A percentile compares a stretch with the other conserved stretches of the same genome.
phyloP scores from a whole-genome alignment of 2,113 vertebrate genomes.

The Caranx ignobilis region DNA sequence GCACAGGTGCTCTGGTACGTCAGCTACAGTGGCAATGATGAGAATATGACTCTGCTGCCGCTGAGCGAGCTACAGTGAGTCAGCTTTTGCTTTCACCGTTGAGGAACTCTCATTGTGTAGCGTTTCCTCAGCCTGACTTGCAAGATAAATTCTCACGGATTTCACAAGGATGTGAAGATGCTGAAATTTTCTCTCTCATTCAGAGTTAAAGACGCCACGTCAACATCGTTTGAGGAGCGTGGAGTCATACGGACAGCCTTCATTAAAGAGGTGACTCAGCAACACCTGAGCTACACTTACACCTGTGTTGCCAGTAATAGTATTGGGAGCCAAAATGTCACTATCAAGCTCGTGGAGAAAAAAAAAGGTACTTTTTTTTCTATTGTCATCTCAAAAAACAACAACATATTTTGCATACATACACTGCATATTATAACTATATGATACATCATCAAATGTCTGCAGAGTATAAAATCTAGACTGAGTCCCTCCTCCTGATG shows the following conservation, averaged over 20 bases:
- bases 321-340: constrained; percentile 78
- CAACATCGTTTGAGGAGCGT: too few relatives aligned
- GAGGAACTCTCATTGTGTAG: background rate
- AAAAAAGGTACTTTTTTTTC: constrained; percentile 51
- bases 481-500: too few relatives aligned
- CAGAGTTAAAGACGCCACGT: constrained; percentile 26
- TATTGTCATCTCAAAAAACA: background rate
- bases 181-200: background rate
- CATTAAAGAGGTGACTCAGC: constrained; percentile 82
- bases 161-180: background rate
- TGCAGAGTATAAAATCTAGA: too few relatives aligned
- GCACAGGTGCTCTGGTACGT: constrained; percentile 83
- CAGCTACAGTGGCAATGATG: constrained; percentile 51
- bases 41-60: constrained; percentile 48
- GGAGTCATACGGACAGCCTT: constrained; percentile 44
- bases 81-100: background rate
- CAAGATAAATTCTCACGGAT: background rate
- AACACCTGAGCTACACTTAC: constrained; percentile 82
- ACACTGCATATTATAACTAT: too few relatives aligned
- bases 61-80: constrained; percentile 52
- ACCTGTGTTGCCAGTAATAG: constrained; percentile 87
- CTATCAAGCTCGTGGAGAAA: constrained; percentile 82
- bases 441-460: too few relatives aligned
- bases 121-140: background rate
- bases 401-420: background rate